Evolutionary conservation across 2,113 vertebrate genomes (phyloP).

Genomic region (Formicarius rufipectus): DNA sequence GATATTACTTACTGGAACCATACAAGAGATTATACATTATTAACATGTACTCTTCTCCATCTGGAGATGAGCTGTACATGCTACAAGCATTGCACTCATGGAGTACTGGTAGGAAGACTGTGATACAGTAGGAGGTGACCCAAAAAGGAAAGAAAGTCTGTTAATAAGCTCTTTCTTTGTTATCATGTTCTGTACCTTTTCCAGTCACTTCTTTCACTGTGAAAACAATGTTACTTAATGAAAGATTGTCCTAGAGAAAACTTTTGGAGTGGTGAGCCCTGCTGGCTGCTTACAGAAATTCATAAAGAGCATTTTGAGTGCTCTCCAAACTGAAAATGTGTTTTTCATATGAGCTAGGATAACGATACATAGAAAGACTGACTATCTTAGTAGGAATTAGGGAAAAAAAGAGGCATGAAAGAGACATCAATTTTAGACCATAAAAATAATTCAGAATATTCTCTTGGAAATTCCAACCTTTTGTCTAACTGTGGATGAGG

Average conservation of each 20-base stretch:
- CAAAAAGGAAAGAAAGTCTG: neutral
- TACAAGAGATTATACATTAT: neutral
- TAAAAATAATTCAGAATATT: constrained; percentile 35
- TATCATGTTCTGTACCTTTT: neutral
- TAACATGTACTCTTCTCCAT: neutral
- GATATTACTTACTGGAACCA: neutral
- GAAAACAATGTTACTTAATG: neutral
- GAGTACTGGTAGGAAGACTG: neutral
- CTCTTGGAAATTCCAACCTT: neutral
- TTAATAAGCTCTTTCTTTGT: neutral
- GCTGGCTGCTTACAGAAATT: neutral
- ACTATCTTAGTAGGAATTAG: neutral
- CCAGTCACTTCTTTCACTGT: neutral
- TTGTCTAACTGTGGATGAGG: neutral
- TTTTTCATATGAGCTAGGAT: neutral
- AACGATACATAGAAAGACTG: neutral
- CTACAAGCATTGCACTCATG: neutral
- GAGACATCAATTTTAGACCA: neutral
- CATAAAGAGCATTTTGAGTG: neutral
- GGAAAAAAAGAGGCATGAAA: neutral
- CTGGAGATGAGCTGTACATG: neutral
- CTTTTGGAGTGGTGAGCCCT: neutral
- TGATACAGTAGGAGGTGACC: neutral
- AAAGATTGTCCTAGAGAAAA: neutral
- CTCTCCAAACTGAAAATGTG: neutral